Evolutionary conservation across 2,113 vertebrate genomes (phyloP), one percentile per base, ranked within the genome.

Genomic region (Phalacrocorax aristotelis): DNA sequence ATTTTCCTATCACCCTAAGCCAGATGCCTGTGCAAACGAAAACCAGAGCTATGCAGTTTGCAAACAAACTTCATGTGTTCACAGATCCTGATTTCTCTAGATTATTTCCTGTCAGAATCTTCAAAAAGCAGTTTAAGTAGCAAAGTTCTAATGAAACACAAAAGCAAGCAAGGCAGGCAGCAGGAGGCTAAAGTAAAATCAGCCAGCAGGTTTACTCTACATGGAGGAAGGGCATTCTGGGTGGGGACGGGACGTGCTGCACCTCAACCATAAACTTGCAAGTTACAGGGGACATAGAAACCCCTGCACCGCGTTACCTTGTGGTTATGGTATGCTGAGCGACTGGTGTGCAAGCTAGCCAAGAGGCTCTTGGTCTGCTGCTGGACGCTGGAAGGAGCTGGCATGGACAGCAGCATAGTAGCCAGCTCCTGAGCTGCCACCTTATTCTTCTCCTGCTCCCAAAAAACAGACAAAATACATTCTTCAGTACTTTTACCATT

Each of bases 281-380:
- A 23, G 51, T 9, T 9, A 17, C 27, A 71, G 75, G 32, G 61
- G 87, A 32, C 54, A 17, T 4, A 10, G 54, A 52, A 1, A 51
- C 8, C 36, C 79, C 19, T 51, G 40, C 7, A 44, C 6, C 1
- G 1, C 7, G 58, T 83, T 97, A 99, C 99, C 99, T 99, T 99
- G 98, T 99, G 99, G 98, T 99, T 99, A 97, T 99, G 99, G 96
- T 99, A 99, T 5, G 99, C 99, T 1, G 99, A 99, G 89, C 99
- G 99, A 97, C 99, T 99, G 95, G 99, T 99, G 97, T 99, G 99
- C 94, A 99, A 96, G 95, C 99, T 99, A 40, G 99, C 99, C 97
- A 99, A 96, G 27, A 99, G 99, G 74, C 99, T 99, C 98, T 99
- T 99, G 74, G 99, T 99, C 92, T 99, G 99, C 94, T 99, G 99